Base-by-base conservation (phyloP, 1,140 invertebrate genomes). In the Choristoneura fumiferana region DNA sequence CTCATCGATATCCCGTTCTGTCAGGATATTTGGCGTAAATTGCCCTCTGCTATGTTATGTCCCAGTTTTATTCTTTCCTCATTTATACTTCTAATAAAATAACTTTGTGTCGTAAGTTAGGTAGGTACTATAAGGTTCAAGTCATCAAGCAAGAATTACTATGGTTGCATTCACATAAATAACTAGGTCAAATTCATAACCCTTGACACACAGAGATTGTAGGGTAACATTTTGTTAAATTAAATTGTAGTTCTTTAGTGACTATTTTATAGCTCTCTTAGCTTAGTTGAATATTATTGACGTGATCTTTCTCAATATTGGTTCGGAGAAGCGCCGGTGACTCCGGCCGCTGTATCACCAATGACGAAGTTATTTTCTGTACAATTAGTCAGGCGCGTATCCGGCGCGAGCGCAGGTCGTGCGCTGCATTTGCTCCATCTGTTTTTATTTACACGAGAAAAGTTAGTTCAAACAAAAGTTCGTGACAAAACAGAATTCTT, bases 321-420 rank as follows among this genome's bases (percentile, higher is more conserved):
- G 62, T 87, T 87, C 82, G 60, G 65, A 81, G 84, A 87, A 85
- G 71, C 67, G 74, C 72, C 73, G 81, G 75, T 84, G 84, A 85
- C 84, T 75, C 71, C 70, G 73, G 65, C 63, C 70, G 66, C 57
- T 84, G 81, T 82, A 81, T 84, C 81, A 84, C 76, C 67, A 72
- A 80, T 84, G 81, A 84, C 79, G 73, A 79, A 82, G 84, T 85
- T 87, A 87, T 85, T 87, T 87, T 87, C 84, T 87, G 84, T 83
- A 73, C 73, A 71, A 83, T 87, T 87, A 87, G 84, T 87, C 82
- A 87, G 78, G 69, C 81, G 72, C 75, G 78, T 79, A 85, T 85
- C 82, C 82, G 84, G 70, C 77, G 73, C 74, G 65, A 54, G 64
- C 65, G 71, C 71, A 81, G 14, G 59, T 58, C 66, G 57, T 70